A percentile compares a stretch with the other conserved stretches of the same genome.
Conservation (phyloP, 2,888 invertebrate genomes). For the Coenonympha glycerion region DNA sequence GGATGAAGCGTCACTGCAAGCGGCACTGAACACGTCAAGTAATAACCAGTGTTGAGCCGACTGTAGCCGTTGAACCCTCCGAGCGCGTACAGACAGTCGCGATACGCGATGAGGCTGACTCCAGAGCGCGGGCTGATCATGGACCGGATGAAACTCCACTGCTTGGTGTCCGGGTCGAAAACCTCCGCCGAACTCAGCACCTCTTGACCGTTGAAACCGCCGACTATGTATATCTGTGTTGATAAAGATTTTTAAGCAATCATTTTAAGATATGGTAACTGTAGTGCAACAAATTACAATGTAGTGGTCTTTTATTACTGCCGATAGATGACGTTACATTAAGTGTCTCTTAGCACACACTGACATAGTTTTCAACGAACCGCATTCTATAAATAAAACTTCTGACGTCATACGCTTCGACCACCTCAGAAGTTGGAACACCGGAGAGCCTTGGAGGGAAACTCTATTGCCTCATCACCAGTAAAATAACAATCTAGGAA, state of each 20-base stretch:
- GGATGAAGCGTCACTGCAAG: constrained; percentile 84
- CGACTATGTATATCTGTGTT: constrained; percentile 81
- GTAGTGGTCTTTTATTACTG: too few relatives aligned
- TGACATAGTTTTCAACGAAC: too few relatives aligned
- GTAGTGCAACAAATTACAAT: too few relatives aligned
- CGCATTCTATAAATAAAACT: too few relatives aligned
- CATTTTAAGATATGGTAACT: neutral
- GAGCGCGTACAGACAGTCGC: constrained; percentile 82
- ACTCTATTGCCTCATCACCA: too few relatives aligned
- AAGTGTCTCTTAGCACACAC: too few relatives aligned
- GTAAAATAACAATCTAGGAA: too few relatives aligned
- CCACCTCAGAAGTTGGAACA: too few relatives aligned
- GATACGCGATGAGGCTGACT: constrained; percentile 81
- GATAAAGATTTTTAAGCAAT: neutral
- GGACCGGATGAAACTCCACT: constrained; percentile 82
- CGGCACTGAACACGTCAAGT: neutral
- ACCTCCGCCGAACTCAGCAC: constrained; percentile 85
- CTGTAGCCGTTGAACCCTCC: constrained; percentile 88
- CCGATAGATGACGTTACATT: too few relatives aligned
- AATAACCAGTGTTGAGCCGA: constrained; percentile 79
- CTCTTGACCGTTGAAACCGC: constrained; percentile 87
- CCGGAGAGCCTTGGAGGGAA: too few relatives aligned
- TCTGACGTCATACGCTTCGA: too few relatives aligned
- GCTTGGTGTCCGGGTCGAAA: constrained; percentile 80
- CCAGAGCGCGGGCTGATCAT: constrained; percentile 86